A percentile compares a stretch with the other conserved stretches of the same genome.
Evolutionary conservation across 2,888 invertebrate species (phyloP).

Genomic region (Lithophane ornitopus): DNA sequence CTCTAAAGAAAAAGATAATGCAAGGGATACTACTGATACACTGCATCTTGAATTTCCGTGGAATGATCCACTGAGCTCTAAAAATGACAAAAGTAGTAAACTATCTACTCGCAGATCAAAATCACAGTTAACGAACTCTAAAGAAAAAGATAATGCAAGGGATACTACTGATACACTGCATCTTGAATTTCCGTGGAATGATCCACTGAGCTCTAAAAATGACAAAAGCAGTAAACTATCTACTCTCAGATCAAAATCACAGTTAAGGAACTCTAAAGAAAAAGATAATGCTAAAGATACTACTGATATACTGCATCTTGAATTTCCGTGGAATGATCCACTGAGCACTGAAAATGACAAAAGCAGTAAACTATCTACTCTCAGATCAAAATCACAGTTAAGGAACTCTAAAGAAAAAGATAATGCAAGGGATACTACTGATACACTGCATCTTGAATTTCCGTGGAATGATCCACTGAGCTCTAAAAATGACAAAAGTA

Average conservation of each 20-base stretch:
- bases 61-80: neutral
- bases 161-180: constrained; percentile 8
- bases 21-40: neutral
- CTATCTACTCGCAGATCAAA: neutral
- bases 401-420: neutral
- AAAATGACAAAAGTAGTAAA: too few relatives aligned
- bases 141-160: neutral
- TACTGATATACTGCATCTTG: constrained; percentile 3
- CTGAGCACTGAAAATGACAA: neutral
- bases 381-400: neutral
- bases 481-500: neutral
- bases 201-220: neutral
- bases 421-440: neutral
- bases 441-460: constrained; percentile 3
- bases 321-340: constrained; percentile 32
- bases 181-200: constrained; percentile 45
- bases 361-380: too few relatives aligned
- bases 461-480: constrained; percentile 6
- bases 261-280: neutral
- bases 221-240: neutral
- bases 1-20: neutral
- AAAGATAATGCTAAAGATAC: neutral
- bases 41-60: constrained; percentile 18
- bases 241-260: neutral
- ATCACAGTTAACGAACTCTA: too few relatives aligned